These are phyloP conservation scores for Pollenia labialis DNA, from an alignment of 2,888 invertebrate species.

Conservation along the genomic window DNA sequence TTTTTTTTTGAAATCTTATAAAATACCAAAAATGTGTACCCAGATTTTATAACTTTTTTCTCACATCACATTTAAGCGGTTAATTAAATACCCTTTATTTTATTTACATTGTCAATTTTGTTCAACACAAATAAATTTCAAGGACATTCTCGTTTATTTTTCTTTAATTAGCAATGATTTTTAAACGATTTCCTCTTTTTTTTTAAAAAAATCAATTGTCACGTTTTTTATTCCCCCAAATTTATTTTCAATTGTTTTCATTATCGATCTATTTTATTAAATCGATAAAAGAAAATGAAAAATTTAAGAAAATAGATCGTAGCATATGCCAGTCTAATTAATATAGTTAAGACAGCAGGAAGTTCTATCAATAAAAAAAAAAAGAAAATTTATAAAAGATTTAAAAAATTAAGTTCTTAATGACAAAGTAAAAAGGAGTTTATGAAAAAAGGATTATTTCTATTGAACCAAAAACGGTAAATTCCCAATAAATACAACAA, in stretches of 20 bases:
- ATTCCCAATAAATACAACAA: constrained; percentile 1
- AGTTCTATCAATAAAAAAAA: constrained; percentile 44
- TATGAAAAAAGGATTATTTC: constrained; percentile 16
- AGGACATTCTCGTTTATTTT: constrained; percentile 43
- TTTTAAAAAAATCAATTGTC: constrained; percentile 25
- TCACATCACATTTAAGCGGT: constrained; percentile 12
- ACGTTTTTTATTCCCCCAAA: constrained; percentile 58
- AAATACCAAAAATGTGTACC: not conserved
- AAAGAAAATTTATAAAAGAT: constrained; percentile 9
- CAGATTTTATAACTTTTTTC: not conserved
- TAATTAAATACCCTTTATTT: constrained; percentile 21
- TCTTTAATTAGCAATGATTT: constrained; percentile 46
- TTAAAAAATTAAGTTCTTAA: constrained; percentile 6
- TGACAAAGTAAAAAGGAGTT: constrained; percentile 2
- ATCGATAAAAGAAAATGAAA: constrained; percentile 34
- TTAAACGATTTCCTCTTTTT: constrained; percentile 54
- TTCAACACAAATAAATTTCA: constrained; percentile 41
- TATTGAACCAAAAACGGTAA: constrained; percentile 46
- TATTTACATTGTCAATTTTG: constrained; percentile 10
- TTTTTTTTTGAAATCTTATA: too few relatives aligned
- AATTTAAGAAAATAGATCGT: constrained; percentile 52
- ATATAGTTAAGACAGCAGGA: constrained; percentile 70
- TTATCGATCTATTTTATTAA: constrained; percentile 51
- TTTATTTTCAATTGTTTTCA: constrained; percentile 63
- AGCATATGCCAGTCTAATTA: constrained; percentile 64